Conservation (phyloP, 1,140 invertebrate genomes). For the Brachionus rubens region DNA sequence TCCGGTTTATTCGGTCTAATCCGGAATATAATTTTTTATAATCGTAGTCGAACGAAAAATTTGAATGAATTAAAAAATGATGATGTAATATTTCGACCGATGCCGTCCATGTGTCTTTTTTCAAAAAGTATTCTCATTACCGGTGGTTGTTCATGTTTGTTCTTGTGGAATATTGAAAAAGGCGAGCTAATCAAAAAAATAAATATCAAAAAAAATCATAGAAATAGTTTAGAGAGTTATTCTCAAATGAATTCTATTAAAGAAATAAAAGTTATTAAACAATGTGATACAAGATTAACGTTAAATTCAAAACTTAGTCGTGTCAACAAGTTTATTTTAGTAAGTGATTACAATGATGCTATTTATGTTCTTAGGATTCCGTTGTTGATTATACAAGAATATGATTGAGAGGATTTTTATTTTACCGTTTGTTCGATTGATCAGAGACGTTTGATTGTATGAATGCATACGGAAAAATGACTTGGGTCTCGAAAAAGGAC, state of each 20-base stretch:
- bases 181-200: constrained; percentile 39
- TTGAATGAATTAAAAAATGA: not conserved
- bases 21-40: constrained; percentile 6
- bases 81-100: constrained; percentile 1
- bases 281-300: not conserved
- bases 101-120: constrained; percentile 26
- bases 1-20: not conserved
- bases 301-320: not conserved
- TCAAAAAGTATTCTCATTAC: constrained; percentile 31
- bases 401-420: not conserved
- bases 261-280: constrained; percentile 1
- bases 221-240: not conserved
- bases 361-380: constrained; percentile 14
- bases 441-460: no score
- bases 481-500: no score
- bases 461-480: no score
- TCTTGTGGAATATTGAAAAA: constrained; percentile 21
- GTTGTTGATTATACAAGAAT: not conserved
- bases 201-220: constrained; percentile 13
- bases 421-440: no score
- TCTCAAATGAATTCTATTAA: constrained; percentile 22
- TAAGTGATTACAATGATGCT: constrained; percentile 10
- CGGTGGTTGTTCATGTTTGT: constrained; percentile 17
- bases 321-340: not conserved
- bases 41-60: not conserved